Percentiles rank a stretch among this genome's conserved stretches.
phyloP scores from a whole-genome alignment of 2,797 vertebrate genomes.

The Lagorchestes hirsutus region DNA sequence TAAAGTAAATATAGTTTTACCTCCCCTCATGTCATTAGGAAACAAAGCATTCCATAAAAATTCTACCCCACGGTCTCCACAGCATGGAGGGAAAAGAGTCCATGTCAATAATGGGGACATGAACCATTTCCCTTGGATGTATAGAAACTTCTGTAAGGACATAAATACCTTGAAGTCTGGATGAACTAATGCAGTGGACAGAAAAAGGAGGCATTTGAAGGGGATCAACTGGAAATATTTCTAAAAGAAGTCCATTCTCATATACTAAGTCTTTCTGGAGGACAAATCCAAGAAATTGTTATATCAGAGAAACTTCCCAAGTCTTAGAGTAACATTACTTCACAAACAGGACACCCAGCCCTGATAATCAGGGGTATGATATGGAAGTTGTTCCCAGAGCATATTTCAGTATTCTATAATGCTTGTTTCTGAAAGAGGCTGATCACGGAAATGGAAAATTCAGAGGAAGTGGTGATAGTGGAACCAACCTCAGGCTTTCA shows the following conservation, averaged over 20 bases:
- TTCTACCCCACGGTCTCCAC: background rate
- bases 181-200: background rate
- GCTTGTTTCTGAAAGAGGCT: background rate
- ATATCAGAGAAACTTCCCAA: background rate
- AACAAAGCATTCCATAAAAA: background rate
- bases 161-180: background rate
- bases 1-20: no score
- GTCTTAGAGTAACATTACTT: background rate
- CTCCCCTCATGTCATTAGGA: no score
- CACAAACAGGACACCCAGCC: background rate
- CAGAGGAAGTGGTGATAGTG: background rate
- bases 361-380: background rate
- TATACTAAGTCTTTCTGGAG: background rate
- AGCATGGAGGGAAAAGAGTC: background rate
- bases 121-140: background rate
- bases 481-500: background rate
- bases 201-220: background rate
- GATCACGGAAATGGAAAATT: background rate
- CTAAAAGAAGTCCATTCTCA: background rate
- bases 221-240: background rate
- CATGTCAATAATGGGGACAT: background rate
- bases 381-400: background rate
- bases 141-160: background rate
- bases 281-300: background rate
- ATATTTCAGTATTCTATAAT: background rate